Base-by-base conservation (phyloP, 1,140 invertebrate genomes). In the Diprion similis region DNA sequence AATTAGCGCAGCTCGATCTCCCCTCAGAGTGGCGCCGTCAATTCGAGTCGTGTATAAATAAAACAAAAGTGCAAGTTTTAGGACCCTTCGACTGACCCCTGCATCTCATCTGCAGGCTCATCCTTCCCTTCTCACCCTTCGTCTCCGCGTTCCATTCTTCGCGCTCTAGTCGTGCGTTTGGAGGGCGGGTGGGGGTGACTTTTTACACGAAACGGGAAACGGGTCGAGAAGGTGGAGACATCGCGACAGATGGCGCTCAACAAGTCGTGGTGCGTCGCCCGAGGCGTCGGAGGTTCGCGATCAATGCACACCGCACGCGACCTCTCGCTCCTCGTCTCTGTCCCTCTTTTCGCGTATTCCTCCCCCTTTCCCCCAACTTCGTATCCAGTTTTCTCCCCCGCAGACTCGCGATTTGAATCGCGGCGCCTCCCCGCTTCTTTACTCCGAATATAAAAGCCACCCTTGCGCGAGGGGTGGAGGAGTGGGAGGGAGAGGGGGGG, bases 191-290 rank as follows among this genome's bases (percentile, higher is more conserved):
- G 75, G 76, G 75, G 74, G 75, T 68, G 78, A 73, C 72, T 79
- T 79, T 79, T 79, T 79, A 76, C 68, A 73, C 66, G 46, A 8
- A 46, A 70, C 51, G 17, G 59, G 70, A 77, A 48, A 51, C 51
- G 24, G 48, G 67, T 47, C 37, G 73, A 65, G 75, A 75, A 66
- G 70, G 71, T 59, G 45, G 65, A 73, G 78, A 73, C 72, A 73
- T 67, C 71, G 66, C 76, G 78, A 79, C 78, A 77, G 79, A 80
- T 79, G 77, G 75, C 78, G 77, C 77, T 80, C 79, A 80, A 80
- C 79, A 80, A 80, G 79, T 80, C 78, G 75, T 17, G 66, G 37
- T 59, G 51, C 46, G 47, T 51, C 72, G 71, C 72, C 71, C 48
- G 17, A n/a, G 45, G 68, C 66, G 70, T 59, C 9, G 51, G 51